A percentile compares a stretch with the other conserved stretches of the same genome.
phyloP scores from a whole-genome alignment of 2,797 vertebrate genomes.

The Esox lucius region DNA sequence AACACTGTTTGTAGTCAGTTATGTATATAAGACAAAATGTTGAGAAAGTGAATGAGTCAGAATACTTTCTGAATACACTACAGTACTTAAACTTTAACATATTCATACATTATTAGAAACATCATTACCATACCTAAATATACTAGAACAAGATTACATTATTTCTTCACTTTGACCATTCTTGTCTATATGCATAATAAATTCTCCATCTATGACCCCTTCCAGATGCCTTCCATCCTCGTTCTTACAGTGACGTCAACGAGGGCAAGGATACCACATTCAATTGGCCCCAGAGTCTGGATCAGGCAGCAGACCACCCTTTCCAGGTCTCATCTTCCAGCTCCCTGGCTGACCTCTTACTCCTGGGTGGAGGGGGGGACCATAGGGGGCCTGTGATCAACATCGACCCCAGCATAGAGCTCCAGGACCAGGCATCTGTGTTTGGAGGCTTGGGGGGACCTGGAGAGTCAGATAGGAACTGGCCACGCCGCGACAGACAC shows the following conservation, averaged over 20 bases:
- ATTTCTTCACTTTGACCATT: background rate
- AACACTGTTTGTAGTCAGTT: too few relatives aligned
- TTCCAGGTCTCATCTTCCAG: constrained; percentile 19
- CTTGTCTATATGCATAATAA: background rate
- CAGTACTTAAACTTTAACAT: too few relatives aligned
- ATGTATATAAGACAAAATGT: too few relatives aligned
- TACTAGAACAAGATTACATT: too few relatives aligned
- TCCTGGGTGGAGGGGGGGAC: constrained; percentile 29
- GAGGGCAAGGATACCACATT: constrained; percentile 28
- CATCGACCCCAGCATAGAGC: background rate
- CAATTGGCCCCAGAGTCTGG: constrained; percentile 28
- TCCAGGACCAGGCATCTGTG: constrained; percentile 6
- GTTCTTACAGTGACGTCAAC: constrained; percentile 36
- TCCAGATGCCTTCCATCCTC: constrained; percentile 55
- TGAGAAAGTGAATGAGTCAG: too few relatives aligned
- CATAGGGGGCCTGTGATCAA: constrained; percentile 14
- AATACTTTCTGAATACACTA: too few relatives aligned
- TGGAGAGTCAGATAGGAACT: constrained; percentile 21
- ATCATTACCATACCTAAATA: too few relatives aligned
- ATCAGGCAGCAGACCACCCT: constrained; percentile 9
- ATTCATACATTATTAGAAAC: too few relatives aligned
- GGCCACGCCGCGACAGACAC: constrained; percentile 61
- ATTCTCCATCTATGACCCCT: background rate
- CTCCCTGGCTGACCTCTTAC: constrained; percentile 64
- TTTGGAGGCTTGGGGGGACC: background rate